Evolutionary conservation across 2,888 invertebrate genomes (phyloP), one percentile per base, ranked within the genome.

Genomic region (Flexamia atlantica): DNA sequence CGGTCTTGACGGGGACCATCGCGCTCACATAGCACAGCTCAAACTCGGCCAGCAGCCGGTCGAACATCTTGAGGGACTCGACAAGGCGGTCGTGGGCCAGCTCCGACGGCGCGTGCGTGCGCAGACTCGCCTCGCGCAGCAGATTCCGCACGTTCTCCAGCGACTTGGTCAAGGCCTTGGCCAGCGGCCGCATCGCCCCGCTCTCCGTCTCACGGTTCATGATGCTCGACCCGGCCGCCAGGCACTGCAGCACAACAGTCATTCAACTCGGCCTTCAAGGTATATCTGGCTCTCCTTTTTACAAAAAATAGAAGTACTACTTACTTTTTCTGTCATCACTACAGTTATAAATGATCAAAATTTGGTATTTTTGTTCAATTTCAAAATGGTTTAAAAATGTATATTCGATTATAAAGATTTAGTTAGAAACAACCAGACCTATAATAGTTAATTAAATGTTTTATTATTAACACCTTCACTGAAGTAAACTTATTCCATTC

Each of bases 1-100:
- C 96, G 2, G 97, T 95, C 90, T 99, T 99, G 64, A 99, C 99
- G 85, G 98, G 98, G 82, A 99, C 99, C 99, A 99, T 99, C 0
- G 98, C 99, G 89, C 98, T 98, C 14, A 99, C 99, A 91, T 99
- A 99, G 89, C 97, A 97, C 88, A 99, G 92, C 90, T 99, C 99
- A 91, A 99, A 99, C 90, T 99, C 98, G 14, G 99, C 98, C 91
- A 99, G 99, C 74, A 99, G 91, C 85, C 96, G 93, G 90, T 98
- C 98, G 90, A 98, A 98, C 87, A 97, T 97, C 90, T 96, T 95
- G 74, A 89, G 85, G 0, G 88, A 88, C 79, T 88, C 88, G 25
- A 87, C 86, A 17, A 89, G 85, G 64, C 87, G 85, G 82, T 88
- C 88, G 88, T 85, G 90, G 87, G 88, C 89, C 36, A 87, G 83